Base-by-base conservation (phyloP, 2,888 invertebrate genomes). In the Silvanus unidentatus region DNA sequence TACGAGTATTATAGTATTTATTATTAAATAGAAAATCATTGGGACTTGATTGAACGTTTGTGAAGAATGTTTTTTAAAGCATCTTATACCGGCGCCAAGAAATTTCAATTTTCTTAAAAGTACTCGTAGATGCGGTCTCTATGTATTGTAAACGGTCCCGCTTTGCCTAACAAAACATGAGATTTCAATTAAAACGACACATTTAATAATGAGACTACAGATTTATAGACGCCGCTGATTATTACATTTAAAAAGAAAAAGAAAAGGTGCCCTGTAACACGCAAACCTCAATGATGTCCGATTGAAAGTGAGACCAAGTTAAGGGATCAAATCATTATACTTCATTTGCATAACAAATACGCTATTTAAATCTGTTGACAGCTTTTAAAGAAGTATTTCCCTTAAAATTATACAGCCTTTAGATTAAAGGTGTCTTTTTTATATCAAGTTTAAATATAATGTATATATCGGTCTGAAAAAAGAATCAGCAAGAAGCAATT, bases 171-270 rank as follows among this genome's bases (percentile, higher is more conserved):
- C 59, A 73, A 74, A 75, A 77, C 77, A 77, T 73, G 75, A 75
- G 73, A 77, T 76, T 77, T 77, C 77, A 77, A 77, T 77, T 77
- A 77, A 77, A 76, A 72, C 70, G 72, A 77, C 76, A 75, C 71
- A 75, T 69, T 74, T 74, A 73, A 73, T 76, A 77, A 77, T 76
- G 76, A 76, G 75, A 69, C 58, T 55, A 64, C 64, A 67, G 67
- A 70, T 70, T 70, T 70, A 70, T 68, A 60, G 59, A 57, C 56
- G 55, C 52, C 57, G 58, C 59, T 59, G 59, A 58, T 61, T 60
- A 61, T 61, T 59, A 60, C 58, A 60, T 59, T 56, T 56, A 56
- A 52, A 55, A 58, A 50, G n/a, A 60, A 58, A 60, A 58, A 56
- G 55, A 56, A 51, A 55, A 58, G 49, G 13, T 32, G 37, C 50